A percentile compares a stretch with the other conserved stretches of the same genome.
These are phyloP conservation scores for Anguilla marmorata DNA, from an alignment of 2,797 vertebrate genomes.

Conservation along the genomic window DNA sequence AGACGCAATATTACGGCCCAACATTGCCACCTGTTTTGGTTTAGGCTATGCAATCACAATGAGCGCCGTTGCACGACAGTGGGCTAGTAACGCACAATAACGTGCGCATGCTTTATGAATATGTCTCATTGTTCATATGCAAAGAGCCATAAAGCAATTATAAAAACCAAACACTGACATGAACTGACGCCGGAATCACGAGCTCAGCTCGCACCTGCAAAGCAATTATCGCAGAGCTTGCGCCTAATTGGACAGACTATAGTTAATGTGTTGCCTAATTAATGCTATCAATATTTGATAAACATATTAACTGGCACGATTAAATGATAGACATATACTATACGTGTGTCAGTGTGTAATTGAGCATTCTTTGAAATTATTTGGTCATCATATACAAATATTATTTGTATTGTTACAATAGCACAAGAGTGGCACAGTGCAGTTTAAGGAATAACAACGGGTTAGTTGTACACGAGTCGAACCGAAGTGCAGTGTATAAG, in stretches of 20 bases:
- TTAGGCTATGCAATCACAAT: conserved; percentile 33
- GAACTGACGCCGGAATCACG: conserved; percentile 47
- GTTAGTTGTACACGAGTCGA: conserved; percentile 10
- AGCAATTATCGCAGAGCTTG: conserved; percentile 53
- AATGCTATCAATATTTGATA: neutral
- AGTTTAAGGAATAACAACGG: conserved; percentile 20
- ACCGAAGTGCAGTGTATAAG: neutral
- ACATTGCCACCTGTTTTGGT: conserved; percentile 50
- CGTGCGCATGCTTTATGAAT: conserved; percentile 45
- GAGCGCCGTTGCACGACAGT: conserved; percentile 33
- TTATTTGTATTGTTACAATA: neutral
- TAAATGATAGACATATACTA: neutral
- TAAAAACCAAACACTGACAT: conserved; percentile 48
- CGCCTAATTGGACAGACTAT: conserved; percentile 12
- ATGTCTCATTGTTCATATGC: conserved; percentile 61
- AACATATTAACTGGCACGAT: neutral
- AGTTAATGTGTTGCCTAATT: neutral
- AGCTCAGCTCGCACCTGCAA: conserved; percentile 61
- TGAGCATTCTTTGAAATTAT: neutral
- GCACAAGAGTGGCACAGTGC: neutral
- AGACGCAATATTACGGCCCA: neutral
- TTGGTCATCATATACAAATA: neutral
- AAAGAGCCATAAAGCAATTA: conserved; percentile 59
- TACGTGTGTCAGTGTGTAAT: neutral
- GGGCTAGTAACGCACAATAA: conserved; percentile 35